phyloP scores from a whole-genome alignment of 2,888 invertebrate species.

The Nephrotoma appendiculata region DNA sequence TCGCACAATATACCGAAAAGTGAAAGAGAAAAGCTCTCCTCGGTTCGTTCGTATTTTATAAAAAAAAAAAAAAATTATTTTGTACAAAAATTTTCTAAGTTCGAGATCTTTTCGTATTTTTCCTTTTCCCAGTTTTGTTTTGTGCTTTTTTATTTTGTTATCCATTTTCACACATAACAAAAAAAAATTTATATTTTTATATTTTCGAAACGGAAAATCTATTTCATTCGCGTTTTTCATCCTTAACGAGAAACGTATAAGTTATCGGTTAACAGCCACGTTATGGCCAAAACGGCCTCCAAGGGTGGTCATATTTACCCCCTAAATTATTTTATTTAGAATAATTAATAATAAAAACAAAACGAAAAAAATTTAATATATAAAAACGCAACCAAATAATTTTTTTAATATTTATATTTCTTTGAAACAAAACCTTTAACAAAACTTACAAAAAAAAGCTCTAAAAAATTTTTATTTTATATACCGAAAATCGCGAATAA shows the following conservation, averaged over 20 bases:
- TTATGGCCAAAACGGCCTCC: constrained; percentile 19
- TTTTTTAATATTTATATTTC: background rate
- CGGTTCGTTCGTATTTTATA: background rate
- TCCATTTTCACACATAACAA: background rate
- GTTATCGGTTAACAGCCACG: constrained; percentile 17
- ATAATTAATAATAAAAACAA: background rate
- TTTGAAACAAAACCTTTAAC: background rate
- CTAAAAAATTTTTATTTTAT: background rate
- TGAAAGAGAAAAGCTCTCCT: background rate
- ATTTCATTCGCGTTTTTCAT: constrained; percentile 20
- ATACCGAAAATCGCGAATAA: background rate
- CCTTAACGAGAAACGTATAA: constrained; percentile 16
- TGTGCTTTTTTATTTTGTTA: background rate
- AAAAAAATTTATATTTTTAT: background rate
- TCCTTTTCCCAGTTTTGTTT: background rate
- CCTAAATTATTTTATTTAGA: constrained; percentile 15
- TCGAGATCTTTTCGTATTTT: background rate
- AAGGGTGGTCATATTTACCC: constrained; percentile 17
- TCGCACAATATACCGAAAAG: background rate
- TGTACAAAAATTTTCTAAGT: background rate
- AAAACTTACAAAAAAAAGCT: background rate
- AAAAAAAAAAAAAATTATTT: background rate
- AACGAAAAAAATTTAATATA: background rate
- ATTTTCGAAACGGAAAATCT: background rate
- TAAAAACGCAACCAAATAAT: background rate